Evolutionary conservation across 2,888 invertebrate species (phyloP), one percentile per base, ranked within the genome.

Genomic region (Diadromus collaris): DNA sequence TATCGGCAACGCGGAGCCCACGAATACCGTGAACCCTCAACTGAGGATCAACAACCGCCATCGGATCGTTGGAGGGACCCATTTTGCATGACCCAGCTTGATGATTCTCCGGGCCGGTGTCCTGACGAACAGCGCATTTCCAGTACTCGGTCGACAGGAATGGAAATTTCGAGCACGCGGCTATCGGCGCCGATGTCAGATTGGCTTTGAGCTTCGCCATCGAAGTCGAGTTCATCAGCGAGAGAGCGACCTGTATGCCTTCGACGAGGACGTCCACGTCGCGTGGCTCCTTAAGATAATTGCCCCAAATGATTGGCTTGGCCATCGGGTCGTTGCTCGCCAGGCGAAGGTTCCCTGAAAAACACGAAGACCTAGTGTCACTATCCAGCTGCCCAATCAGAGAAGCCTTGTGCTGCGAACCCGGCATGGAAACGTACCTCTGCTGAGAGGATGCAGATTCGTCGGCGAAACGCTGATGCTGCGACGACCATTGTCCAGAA

Each of bases 11-110:
- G 56, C 92, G 87, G 1, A 92, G 88, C 89, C 94, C 94, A 79
- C 91, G 89, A 63, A 95, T 91, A 0, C 95, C 95, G 83, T 94
- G 91, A 0, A 95, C 94, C 83, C 90, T 92, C 0, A 96, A 91
- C 88, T 94, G 93, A 77, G 94, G 92, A 88, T 96, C 94, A 0
- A 96, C 96, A 0, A 96, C 96, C 0, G 96, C 95, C 92, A 94
- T 92, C 0, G 93, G 94, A 89, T 96, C 96, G 0, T 91, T 91
- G 0, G 88, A 84, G 0, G 96, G 95, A 0, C 96, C 96, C 96
- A 97, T 96, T 92, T 96, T 96, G 88, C 95, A 95, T 0, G 96
- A 95, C 9, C 96, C 96, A 0, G 94, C 95, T 90, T 96, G 96
- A 89, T 96, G 96, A 89, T 96, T 96, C 90, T 96, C 96, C 0